Evolutionary conservation across 2,797 vertebrate genomes (phyloP).

Genomic region (Rhincodon typus): DNA sequence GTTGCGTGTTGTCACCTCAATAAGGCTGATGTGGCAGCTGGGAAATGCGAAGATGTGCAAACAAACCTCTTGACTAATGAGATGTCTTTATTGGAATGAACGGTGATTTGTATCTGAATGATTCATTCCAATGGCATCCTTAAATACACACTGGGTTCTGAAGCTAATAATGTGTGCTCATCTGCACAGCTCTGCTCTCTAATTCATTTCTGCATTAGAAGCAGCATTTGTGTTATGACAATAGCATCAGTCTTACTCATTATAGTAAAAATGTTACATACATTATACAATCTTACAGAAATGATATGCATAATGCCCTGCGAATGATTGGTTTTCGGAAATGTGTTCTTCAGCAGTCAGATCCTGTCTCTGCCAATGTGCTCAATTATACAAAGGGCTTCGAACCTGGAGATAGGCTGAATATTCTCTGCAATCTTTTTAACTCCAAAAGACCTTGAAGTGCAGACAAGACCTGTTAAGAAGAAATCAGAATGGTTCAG

Average conservation of each 20-base stretch:
- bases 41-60: neutral
- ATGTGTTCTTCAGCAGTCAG: neutral
- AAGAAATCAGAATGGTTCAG: neutral
- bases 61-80: constrained; percentile 35
- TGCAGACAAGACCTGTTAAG: neutral
- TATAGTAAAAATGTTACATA: constrained; percentile 10
- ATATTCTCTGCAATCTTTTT: neutral
- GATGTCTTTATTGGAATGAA: constrained; percentile 32
- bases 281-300: constrained; percentile 7
- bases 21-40: neutral
- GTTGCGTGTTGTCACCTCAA: neutral
- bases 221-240: constrained; percentile 26
- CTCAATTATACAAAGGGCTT: neutral
- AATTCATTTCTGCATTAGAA: constrained; percentile 34
- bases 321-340: neutral
- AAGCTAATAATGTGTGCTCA: constrained; percentile 25
- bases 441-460: neutral
- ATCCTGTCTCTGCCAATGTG: neutral
- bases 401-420: neutral
- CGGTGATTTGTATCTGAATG: constrained; percentile 36
- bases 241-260: constrained; percentile 26
- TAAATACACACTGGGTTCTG: constrained; percentile 33
- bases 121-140: constrained; percentile 31
- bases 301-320: constrained; percentile 21
- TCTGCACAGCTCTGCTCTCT: neutral